Conservation (phyloP, 2,888 invertebrate species). For the Mylabris sibirica region DNA sequence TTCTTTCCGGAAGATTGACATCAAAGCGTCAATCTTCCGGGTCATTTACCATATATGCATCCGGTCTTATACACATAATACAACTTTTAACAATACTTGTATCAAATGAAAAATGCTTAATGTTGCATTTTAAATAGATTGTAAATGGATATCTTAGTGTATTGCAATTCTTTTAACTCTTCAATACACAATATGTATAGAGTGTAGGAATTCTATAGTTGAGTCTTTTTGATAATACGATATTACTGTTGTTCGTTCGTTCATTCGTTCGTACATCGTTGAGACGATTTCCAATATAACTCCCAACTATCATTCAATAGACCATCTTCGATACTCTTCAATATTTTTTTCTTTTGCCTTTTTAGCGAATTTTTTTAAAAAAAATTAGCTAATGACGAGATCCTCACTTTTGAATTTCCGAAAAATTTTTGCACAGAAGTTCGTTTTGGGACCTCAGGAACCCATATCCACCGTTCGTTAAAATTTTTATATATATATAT, state of each 20-base stretch:
- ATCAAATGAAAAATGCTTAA: not conserved
- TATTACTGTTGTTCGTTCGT: not conserved
- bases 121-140: not conserved
- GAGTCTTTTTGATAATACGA: not conserved
- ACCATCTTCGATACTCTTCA: not conserved
- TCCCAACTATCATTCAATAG: not conserved
- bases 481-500: too few relatives aligned
- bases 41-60: not conserved
- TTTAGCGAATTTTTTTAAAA: too few relatives aligned
- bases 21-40: slow-evolving; percentile 5
- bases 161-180: not conserved
- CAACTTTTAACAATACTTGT: not conserved
- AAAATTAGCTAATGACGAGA: too few relatives aligned
- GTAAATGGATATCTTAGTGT: not conserved
- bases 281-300: not conserved
- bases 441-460: too few relatives aligned
- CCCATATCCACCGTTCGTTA: too few relatives aligned
- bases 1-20: slow-evolving; percentile 7
- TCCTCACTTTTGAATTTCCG: too few relatives aligned
- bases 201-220: not conserved
- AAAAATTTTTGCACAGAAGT: too few relatives aligned
- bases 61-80: too few relatives aligned
- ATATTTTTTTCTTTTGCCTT: too few relatives aligned
- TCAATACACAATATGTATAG: not conserved
- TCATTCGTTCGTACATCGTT: not conserved